Evolutionary conservation across 2,888 invertebrate genomes (phyloP).

Genomic region (Caenorhabditis sp.): DNA sequence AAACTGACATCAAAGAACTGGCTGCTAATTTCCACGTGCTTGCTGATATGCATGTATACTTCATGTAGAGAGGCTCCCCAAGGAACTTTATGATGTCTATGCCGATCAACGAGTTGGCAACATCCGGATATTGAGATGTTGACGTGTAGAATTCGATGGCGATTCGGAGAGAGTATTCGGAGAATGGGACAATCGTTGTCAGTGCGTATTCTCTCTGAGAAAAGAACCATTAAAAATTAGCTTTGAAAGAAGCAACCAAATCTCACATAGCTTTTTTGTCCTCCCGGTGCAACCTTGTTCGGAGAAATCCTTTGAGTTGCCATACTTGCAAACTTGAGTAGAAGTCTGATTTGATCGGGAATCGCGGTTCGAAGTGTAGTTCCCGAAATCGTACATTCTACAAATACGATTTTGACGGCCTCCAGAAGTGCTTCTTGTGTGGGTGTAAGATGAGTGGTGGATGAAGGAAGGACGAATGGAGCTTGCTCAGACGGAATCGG

Average conservation of each 20-base stretch:
- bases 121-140: conserved; percentile 88
- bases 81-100: conserved; percentile 88
- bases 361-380: conserved; percentile 76
- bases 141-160: conserved; percentile 89
- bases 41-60: conserved; percentile 90
- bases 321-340: conserved; percentile 84
- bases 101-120: conserved; percentile 88
- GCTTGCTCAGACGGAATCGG: conserved; percentile 91
- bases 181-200: conserved; percentile 92
- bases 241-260: not conserved
- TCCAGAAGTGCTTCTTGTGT: conserved; percentile 92
- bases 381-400: conserved; percentile 84
- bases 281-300: conserved; percentile 64
- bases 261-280: conserved; percentile 69
- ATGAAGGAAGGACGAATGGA: conserved; percentile 89
- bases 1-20: conserved; percentile 88
- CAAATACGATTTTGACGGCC: conserved; percentile 92
- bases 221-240: not conserved
- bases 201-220: conserved; percentile 88
- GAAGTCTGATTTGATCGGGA: conserved; percentile 84
- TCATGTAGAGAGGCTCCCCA: conserved; percentile 89
- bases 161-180: conserved; percentile 89
- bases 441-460: conserved; percentile 90
- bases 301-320: conserved; percentile 70
- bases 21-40: conserved; percentile 92